Percentiles rank a stretch among this genome's conserved stretches.
Evolutionary conservation across 2,797 vertebrate species (phyloP).

Genomic region (Danio choprae): DNA sequence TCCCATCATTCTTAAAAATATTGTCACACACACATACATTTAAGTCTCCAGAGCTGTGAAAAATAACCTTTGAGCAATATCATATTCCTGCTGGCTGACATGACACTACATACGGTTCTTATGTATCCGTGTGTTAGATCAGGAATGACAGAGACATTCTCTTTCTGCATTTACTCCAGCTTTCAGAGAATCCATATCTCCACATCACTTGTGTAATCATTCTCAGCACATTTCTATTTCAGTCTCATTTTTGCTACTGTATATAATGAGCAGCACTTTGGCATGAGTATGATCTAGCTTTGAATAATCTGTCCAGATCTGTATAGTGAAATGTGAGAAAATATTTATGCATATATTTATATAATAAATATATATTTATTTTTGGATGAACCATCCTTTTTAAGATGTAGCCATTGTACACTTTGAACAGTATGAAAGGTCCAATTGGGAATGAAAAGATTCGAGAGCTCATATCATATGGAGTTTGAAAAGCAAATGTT

Average conservation of each 20-base stretch:
- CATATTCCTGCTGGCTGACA: not conserved
- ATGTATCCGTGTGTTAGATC: not conserved
- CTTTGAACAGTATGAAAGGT: too few species aligned
- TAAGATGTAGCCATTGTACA: too few species aligned
- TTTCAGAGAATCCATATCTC: not conserved
- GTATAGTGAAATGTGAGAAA: not conserved
- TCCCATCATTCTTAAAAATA: not conserved
- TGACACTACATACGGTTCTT: not conserved
- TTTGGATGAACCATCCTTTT: too few species aligned
- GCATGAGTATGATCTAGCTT: not conserved
- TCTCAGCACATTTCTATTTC: slow-evolving; percentile 11
- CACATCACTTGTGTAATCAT: slow-evolving; percentile 1
- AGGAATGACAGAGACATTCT: not conserved
- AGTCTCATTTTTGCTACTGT: not conserved
- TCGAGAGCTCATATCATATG: too few species aligned
- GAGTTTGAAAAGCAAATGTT: too few species aligned
- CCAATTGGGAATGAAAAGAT: too few species aligned
- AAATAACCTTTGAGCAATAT: not conserved
- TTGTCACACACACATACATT: not conserved
- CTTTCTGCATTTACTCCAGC: slow-evolving; percentile 2
- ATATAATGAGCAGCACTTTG: not conserved
- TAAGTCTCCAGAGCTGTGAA: not conserved
- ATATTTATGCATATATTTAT: too few species aligned
- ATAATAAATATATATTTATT: too few species aligned
- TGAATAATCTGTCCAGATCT: not conserved